Base-by-base conservation (phyloP, 2,113 vertebrate species). In the Chroicocephalus ridibundus region DNA sequence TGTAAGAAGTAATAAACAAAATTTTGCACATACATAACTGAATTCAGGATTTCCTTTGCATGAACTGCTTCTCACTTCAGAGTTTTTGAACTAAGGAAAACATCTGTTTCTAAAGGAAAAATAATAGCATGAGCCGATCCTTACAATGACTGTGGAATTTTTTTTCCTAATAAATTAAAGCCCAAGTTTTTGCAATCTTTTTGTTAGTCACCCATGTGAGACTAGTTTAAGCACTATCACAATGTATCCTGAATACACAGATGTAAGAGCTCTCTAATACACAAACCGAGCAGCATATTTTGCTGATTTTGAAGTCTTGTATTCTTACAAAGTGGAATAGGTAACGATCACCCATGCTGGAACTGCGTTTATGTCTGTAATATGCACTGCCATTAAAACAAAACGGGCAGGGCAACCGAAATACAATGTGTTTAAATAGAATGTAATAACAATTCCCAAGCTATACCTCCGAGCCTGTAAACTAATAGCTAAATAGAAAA, bases 121-220 rank as follows among this genome's bases (percentile, higher is more conserved):
- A n/a, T 60, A 82, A 27, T 21, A 69, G 11, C 9, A 54, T 0
- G 0, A 64, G 10, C 5, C 8, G 84, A 11, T 38, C 17, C 17
- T 40, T 47, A 71, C 4, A 79, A 24, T 9, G 3, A 49, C 22
- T 24, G 8, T 10, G 16, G 5, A 54, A 24, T 27, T 47, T 78
- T 90, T 65, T 7, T 1, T 26, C 11, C 1, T 27, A 40, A n/a
- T 58, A 76, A 57, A 29, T 76, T 54, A 64, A 89, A 69, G 54
- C 13, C n/a, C 9, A 83, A n/a, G 3, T 21, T 65, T 88, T 88
- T 75, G 4, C 21, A 65, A 15, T 65, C 7, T 65, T 76, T 79
- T 76, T 54, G 12, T 77, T 69, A 52, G 21, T 60, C 5, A 27
- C 13, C 13, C 9, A 32, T 40, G 13, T 71, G 61, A 79, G 13